Base-by-base conservation (phyloP, 2,113 vertebrate species). In the Dasypus novemcinctus region DNA sequence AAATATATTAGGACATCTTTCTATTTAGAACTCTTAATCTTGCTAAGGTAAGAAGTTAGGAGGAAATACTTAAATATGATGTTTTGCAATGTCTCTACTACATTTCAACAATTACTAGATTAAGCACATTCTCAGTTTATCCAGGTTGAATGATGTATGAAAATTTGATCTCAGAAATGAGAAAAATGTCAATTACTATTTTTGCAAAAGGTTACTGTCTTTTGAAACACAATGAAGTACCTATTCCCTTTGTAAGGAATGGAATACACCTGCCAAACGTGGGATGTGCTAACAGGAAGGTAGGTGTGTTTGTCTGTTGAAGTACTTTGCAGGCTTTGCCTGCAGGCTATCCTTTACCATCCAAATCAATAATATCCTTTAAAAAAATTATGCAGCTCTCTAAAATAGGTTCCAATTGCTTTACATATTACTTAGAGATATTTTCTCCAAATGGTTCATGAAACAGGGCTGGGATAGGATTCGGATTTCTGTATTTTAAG, bases 81-180 rank as follows among this genome's bases (percentile, higher is more conserved):
- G 64, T 95, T 96, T 96, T 97, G 87, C 57, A 83, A 93, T 94
- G 91, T 83, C 75, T 84, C 71, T 59, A 88, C 79, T 63, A 54
- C 83, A 96, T 88, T 96, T 97, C 88, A 97, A 95, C 90, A 95
- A 93, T 90, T 68, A 95, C 81, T 57, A 96, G 90, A 95, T 79
- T 43, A 80, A 92, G 90, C 52, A 95, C 95, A 94, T 97, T 98
- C 91, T 97, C 95, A 91, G 91, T 89, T 96, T 95, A 96, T 95
- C 92, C 96, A 96, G 92, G 90, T 95, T 95, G 94, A 96, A 97
- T 95, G 94, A 95, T 86, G 94, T 96, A 95, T 95, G 95, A 97
- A 97, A 97, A 96, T 95, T 66, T 95, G 95, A 97, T 92, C 92
- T 97, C 91, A 96, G 91, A 97, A 97, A 97, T 68, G 88, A 97